Percentiles rank a stretch among this genome's conserved stretches.
phyloP scores from a whole-genome alignment of 2,113 vertebrate species.

The Petrocephalus microphthalmus region DNA sequence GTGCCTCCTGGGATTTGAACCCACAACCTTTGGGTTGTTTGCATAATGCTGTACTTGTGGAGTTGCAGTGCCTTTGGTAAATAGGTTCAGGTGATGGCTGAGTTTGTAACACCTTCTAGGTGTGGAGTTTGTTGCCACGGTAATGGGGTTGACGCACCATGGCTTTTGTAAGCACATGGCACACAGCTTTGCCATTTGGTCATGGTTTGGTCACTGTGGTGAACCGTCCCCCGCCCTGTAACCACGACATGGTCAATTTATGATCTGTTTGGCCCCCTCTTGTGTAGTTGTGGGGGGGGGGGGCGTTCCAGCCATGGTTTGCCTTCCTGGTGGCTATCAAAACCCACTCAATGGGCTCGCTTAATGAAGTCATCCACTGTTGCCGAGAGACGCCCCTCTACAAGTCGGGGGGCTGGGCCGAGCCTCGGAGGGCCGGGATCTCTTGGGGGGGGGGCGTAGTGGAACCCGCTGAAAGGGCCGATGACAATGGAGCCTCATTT shows the following conservation, averaged over 20 bases:
- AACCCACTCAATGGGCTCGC: constrained; percentile 24
- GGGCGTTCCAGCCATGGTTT: not conserved
- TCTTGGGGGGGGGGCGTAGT: constrained; percentile 11
- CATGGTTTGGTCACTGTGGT: not conserved
- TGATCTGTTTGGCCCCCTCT: not conserved
- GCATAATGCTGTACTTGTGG: not conserved
- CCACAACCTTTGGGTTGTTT: not conserved
- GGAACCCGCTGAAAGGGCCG: constrained; percentile 30
- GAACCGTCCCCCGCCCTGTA: not conserved
- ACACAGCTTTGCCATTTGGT: not conserved
- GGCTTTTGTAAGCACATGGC: not conserved
- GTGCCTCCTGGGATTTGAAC: not conserved
- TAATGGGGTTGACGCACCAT: not conserved
- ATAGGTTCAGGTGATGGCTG: not conserved
- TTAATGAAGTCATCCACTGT: constrained; percentile 47
- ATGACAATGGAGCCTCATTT: constrained; percentile 26
- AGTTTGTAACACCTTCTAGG: not conserved
- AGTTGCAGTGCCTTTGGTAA: not conserved
- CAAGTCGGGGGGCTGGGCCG: constrained; percentile 19
- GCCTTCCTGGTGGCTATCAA: constrained; percentile 15
- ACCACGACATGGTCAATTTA: not conserved
- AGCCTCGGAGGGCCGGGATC: constrained; percentile 19
- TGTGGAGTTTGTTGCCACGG: not conserved
- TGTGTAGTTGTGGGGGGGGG: not conserved
- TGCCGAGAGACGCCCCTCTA: constrained; percentile 21